These are phyloP conservation scores for Brenthis ino DNA, from an alignment of 2,888 invertebrate species.

Conservation along the genomic window DNA sequence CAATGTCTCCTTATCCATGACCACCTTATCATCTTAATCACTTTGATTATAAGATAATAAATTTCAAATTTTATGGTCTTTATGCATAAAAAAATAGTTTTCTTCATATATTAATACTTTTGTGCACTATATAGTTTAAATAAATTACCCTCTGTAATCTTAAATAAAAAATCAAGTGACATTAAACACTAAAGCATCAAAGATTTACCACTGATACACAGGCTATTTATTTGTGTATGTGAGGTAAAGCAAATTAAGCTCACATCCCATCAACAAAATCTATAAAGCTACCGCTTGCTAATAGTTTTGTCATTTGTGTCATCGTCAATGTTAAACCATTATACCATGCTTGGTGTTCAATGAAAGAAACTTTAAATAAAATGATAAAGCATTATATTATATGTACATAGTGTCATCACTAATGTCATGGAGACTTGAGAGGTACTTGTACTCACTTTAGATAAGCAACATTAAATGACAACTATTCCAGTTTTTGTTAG, in stretches of 20 bases:
- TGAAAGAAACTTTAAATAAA: slow-evolving; percentile 4
- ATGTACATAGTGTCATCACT: neutral
- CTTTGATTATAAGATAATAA: no score
- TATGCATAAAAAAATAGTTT: no score
- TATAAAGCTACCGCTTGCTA: slow-evolving; percentile 1
- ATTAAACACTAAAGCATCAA: slow-evolving; percentile 1
- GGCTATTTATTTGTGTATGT: neutral
- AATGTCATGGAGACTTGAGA: neutral
- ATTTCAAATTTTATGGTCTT: no score
- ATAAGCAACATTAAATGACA: neutral
- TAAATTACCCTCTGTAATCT: no score
- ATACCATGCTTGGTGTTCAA: neutral
- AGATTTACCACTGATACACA: slow-evolving; percentile 6
- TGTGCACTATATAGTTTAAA: no score
- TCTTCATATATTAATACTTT: no score
- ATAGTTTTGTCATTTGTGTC: neutral
- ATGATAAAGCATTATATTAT: neutral
- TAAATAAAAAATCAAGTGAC: no score
- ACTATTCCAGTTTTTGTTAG: neutral
- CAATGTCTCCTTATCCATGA: neutral
- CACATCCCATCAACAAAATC: slow-evolving; percentile 5
- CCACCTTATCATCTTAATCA: no score
- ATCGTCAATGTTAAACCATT: neutral
- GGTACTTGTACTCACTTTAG: neutral
- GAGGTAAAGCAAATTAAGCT: slow-evolving; percentile 10